Evolutionary conservation across 2,888 invertebrate genomes (phyloP).

Genomic region (Copidosoma aretas): DNA sequence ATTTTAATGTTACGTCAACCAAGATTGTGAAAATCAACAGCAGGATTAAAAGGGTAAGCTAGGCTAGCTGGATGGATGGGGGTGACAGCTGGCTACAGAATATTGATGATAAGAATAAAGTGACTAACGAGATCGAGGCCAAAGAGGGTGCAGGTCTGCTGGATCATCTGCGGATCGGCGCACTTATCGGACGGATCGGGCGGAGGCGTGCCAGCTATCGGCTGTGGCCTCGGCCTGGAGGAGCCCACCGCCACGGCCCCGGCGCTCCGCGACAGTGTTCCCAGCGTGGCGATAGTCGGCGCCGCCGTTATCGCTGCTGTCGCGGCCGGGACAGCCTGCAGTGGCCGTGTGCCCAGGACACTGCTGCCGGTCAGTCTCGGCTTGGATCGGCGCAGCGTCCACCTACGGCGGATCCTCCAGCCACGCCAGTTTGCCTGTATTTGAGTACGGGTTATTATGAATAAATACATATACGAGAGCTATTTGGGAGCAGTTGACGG

Average conservation of each 20-base stretch:
- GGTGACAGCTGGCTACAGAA: too few species aligned
- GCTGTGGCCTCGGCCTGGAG: slow-evolving; percentile 86
- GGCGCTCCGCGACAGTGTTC: slow-evolving; percentile 54
- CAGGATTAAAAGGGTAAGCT: too few species aligned
- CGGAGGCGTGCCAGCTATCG: slow-evolving; percentile 86
- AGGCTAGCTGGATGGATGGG: too few species aligned
- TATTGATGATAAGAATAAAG: too few species aligned
- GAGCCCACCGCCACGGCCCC: too few species aligned
- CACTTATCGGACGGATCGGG: slow-evolving; percentile 86
- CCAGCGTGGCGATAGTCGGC: background rate
- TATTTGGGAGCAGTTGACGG: background rate
- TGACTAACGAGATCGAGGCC: slow-evolving; percentile 81
- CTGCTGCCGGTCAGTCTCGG: slow-evolving; percentile 39
- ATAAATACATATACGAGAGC: background rate
- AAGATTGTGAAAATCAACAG: too few species aligned
- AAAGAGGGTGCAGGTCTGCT: slow-evolving; percentile 88
- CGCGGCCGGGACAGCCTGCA: slow-evolving; percentile 22
- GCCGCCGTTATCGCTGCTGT: slow-evolving; percentile 18
- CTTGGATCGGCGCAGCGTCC: slow-evolving; percentile 65
- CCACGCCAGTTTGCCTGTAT: slow-evolving; percentile 80
- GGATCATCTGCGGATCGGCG: slow-evolving; percentile 82
- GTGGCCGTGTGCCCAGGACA: slow-evolving; percentile 55
- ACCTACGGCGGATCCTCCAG: slow-evolving; percentile 73
- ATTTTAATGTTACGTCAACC: too few species aligned
- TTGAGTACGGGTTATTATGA: background rate